A percentile compares a stretch with the other conserved stretches of the same genome.
Conservation (phyloP, 2,797 vertebrate genomes). For the Crocodylus rhombifer region DNA sequence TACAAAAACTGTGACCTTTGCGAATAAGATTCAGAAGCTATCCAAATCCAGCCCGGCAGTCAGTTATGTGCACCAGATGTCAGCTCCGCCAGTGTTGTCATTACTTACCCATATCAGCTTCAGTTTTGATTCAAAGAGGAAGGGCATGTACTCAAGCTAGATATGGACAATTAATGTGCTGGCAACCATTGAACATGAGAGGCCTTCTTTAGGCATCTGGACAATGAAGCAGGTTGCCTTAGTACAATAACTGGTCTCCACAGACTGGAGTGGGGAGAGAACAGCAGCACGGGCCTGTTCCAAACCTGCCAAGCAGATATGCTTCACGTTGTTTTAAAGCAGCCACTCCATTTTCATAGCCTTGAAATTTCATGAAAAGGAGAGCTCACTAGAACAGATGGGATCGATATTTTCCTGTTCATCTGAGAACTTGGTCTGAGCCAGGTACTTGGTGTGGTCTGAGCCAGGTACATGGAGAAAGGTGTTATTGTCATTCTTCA, state of each 20-base stretch:
- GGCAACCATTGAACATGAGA: neutral
- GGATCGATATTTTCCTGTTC: neutral
- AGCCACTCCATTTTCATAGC: neutral
- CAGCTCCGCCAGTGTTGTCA: constrained; percentile 19
- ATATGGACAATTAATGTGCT: constrained; percentile 2
- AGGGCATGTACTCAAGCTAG: constrained; percentile 10
- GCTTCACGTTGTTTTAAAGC: neutral
- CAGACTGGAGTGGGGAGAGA: neutral
- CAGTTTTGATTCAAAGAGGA: constrained; percentile 33
- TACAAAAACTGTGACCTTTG: neutral
- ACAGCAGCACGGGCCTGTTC: neutral
- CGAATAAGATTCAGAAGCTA: neutral
- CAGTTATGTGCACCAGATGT: constrained; percentile 59
- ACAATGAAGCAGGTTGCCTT: constrained; percentile 21
- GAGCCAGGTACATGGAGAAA: neutral
- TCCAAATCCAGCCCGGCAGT: constrained; percentile 29
- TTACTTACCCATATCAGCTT: constrained; percentile 55
- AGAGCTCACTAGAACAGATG: neutral
- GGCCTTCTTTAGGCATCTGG: neutral
- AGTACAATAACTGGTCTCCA: neutral
- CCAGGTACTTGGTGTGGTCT: neutral
- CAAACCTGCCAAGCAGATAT: neutral
- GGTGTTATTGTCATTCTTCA: constrained; percentile 18
- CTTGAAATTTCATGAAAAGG: neutral
- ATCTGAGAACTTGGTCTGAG: neutral